Conservation (phyloP, 1,140 invertebrate species). For the Liolophura sinensis region DNA sequence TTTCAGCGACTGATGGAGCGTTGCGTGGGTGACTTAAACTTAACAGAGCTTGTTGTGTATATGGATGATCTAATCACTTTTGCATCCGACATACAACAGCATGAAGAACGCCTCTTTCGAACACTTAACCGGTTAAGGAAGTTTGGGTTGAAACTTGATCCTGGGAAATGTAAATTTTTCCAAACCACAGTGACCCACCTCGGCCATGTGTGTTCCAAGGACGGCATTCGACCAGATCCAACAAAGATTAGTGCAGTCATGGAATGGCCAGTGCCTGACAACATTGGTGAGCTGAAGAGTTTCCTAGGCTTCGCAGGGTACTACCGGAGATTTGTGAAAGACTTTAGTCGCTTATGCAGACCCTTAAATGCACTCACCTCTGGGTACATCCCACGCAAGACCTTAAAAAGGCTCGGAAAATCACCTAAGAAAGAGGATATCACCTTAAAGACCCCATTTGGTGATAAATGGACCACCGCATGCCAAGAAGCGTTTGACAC, state of each 20-base stretch:
- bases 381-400: too few relatives aligned
- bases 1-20: slow-evolving; percentile 37
- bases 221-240: slow-evolving; percentile 30
- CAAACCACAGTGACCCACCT: slow-evolving; percentile 31
- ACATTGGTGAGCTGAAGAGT: slow-evolving; percentile 26
- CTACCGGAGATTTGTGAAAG: slow-evolving; percentile 3
- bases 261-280: slow-evolving; percentile 39
- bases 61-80: slow-evolving; percentile 34
- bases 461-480: slow-evolving; percentile 11
- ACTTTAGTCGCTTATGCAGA: slow-evolving; percentile 7
- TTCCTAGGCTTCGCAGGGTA: slow-evolving; percentile 32
- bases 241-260: slow-evolving; percentile 38
- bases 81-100: slow-evolving; percentile 16
- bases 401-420: too few relatives aligned
- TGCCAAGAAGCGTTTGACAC: slow-evolving; percentile 22
- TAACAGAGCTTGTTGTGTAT: slow-evolving; percentile 23
- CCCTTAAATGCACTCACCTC: too few relatives aligned
- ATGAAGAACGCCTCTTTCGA: slow-evolving; percentile 19
- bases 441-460: too few relatives aligned
- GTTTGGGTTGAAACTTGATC: slow-evolving; percentile 17
- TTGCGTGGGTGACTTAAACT: slow-evolving; percentile 19
- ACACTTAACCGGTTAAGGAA: slow-evolving; percentile 29
- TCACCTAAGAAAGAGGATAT: too few relatives aligned
- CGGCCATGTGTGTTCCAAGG: slow-evolving; percentile 26
- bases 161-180: slow-evolving; percentile 50